A percentile compares a stretch with the other conserved stretches of the same genome.
Conservation (phyloP, 2,797 vertebrate genomes). For the Staurois parvus region DNA sequence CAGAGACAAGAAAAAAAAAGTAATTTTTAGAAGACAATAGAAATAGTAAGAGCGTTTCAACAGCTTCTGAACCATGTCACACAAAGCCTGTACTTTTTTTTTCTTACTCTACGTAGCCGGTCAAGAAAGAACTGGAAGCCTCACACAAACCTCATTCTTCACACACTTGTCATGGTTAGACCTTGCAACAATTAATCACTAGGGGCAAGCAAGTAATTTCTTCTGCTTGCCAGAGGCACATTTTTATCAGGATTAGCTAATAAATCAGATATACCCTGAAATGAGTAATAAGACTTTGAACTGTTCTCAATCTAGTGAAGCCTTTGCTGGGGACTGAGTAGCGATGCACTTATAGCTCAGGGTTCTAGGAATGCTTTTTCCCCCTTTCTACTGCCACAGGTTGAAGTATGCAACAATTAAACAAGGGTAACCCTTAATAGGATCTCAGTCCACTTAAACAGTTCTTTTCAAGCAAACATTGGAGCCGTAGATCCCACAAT, state of each 20-base stretch:
- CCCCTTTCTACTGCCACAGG: neutral
- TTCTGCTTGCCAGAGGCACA: constrained; percentile 77
- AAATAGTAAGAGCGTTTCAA: neutral
- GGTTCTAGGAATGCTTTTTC: constrained; percentile 52
- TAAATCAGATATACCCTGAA: constrained; percentile 74
- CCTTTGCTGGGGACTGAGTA: constrained; percentile 49
- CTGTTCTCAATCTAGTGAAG: constrained; percentile 67
- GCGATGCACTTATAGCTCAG: constrained; percentile 56
- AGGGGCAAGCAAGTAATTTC: constrained; percentile 72
- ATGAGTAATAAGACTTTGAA: constrained; percentile 73
- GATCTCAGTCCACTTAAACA: neutral
- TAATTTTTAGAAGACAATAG: neutral
- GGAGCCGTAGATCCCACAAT: neutral
- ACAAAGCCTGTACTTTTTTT: constrained; percentile 60
- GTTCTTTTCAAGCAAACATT: neutral
- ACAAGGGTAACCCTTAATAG: constrained; percentile 26
- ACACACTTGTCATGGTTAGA: constrained; percentile 72
- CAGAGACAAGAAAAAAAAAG: neutral
- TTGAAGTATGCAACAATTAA: constrained; percentile 2
- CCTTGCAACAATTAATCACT: constrained; percentile 78
- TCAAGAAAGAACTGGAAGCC: constrained; percentile 61
- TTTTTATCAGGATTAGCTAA: constrained; percentile 80
- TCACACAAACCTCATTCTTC: constrained; percentile 70
- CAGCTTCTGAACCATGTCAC: constrained; percentile 18
- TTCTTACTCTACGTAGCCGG: constrained; percentile 57